phyloP scores from a whole-genome alignment of 2,113 vertebrate species.

The Microtus pennsylvanicus region DNA sequence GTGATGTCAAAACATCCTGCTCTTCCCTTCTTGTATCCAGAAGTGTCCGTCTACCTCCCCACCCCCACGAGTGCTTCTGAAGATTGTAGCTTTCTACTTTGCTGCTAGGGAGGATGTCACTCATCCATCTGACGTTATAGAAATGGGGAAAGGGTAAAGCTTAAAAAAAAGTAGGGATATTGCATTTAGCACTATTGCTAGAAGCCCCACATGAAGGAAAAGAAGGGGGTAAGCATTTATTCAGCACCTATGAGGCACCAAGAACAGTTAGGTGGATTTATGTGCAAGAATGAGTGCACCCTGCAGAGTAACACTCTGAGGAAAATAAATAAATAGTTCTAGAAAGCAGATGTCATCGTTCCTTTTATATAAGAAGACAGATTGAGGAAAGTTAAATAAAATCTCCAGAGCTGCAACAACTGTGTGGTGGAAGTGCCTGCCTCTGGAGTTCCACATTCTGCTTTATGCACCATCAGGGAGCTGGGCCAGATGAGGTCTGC shows the following conservation, averaged over 20 bases:
- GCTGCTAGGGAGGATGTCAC: background rate
- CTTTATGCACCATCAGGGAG: background rate
- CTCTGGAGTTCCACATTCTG: background rate
- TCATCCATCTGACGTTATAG: background rate
- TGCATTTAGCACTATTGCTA: background rate
- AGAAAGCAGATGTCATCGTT: background rate
- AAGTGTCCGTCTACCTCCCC: background rate
- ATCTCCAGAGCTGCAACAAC: background rate
- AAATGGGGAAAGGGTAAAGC: background rate
- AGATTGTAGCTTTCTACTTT: slow-evolving; percentile 8
- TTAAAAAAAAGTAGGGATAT: background rate
- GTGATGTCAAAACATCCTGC: background rate
- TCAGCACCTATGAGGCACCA: background rate
- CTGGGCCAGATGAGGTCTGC: background rate
- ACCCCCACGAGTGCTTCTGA: background rate
- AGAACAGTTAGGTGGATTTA: background rate
- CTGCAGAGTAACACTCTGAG: background rate
- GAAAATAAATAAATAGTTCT: slow-evolving; percentile 6
- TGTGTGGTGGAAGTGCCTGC: background rate
- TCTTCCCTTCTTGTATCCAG: background rate
- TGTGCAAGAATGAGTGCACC: background rate
- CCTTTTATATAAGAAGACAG: slow-evolving; percentile 17
- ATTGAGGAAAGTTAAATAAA: slow-evolving; percentile 32
- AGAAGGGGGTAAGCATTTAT: slow-evolving; percentile 2
- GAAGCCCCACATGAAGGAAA: background rate